Base-by-base conservation (phyloP, 2,888 invertebrate genomes). In the Ferdinandea cuprea region DNA sequence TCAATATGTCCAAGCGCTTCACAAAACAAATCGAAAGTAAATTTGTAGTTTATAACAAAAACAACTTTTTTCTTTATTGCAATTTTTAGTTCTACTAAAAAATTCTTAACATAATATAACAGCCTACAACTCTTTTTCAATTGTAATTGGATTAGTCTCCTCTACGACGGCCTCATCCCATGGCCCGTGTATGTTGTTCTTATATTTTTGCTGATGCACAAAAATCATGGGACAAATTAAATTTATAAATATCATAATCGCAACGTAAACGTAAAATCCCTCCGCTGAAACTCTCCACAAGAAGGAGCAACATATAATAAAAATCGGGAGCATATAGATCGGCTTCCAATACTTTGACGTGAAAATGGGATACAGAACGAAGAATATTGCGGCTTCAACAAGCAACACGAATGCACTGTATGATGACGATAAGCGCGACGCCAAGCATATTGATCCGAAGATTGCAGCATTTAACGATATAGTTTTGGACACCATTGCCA, bases 81-180 rank as follows among this genome's bases (percentile, higher is more conserved):
- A 35, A 35, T 46, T 21, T 2, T 32, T 2, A 65, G n/a, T 40
- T 40, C 32, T 40, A 9, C 6, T 35, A 25, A 59, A 37, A 9
- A 13, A 61, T 1, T 3, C 2, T 19, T 21, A 56, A 37, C 8
- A 37, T 4, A 42, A 1, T 25, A 1, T 25, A 69, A n/a, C 28
- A 1, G 50, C 6, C 4, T 30, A 89, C 87, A 89, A 87, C 40
- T 89, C 89, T 17, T 87, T 86, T 44, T 88, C 87, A 28, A 88
- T 86, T 77, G 86, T 88, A 32, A 85, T 86, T 37, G 88, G 88
- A 19, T 86, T 88, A 81, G 89, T 87, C 91, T 94, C 93, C 87
- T 93, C 93, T 85, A 95, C 94, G 86, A 96, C 92, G 9, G 99
- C 99, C 89, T 99, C 99, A 90, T 99, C 99, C 99, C 99, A 99